These are phyloP conservation scores for Engraulis encrasicolus DNA, from an alignment of 2,113 vertebrate genomes.

Conservation along the genomic window DNA sequence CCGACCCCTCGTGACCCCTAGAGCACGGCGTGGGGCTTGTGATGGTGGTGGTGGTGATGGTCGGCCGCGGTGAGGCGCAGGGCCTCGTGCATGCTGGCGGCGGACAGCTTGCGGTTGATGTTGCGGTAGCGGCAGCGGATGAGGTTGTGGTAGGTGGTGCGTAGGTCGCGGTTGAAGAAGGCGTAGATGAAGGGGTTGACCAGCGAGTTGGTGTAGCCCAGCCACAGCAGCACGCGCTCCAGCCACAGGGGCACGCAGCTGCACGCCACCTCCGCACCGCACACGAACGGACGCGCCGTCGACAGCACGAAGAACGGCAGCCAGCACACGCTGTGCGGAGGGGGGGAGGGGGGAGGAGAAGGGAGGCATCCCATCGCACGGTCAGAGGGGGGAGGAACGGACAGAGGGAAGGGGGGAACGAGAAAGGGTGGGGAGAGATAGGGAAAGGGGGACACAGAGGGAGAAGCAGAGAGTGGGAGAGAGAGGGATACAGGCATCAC, in stretches of 20 bases:
- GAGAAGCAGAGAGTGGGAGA: too few species aligned
- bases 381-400: too few species aligned
- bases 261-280: conserved; percentile 79
- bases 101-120: conserved; percentile 86
- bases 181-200: conserved; percentile 90
- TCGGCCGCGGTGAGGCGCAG: conserved; percentile 82
- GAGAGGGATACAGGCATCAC: too few species aligned
- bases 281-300: conserved; percentile 84
- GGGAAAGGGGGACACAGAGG: too few species aligned
- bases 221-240: conserved; percentile 84
- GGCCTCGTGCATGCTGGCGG: conserved; percentile 86
- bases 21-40: conserved; percentile 78
- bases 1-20: conserved; percentile 55
- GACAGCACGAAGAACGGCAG: conserved; percentile 86
- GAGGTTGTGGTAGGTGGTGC: conserved; percentile 86
- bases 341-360: too few species aligned
- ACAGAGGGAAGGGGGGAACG: too few species aligned
- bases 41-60: too few species aligned
- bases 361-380: too few species aligned
- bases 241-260: conserved; percentile 86
- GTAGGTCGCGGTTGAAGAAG: conserved; percentile 88
- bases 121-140: conserved; percentile 85
- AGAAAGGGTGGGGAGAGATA: too few species aligned
- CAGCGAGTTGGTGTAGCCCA: conserved; percentile 88
- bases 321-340: conserved; percentile 84